Percentiles rank a stretch among this genome's conserved stretches.
These are phyloP conservation scores for Iphiclides podalirius DNA, from an alignment of 2,888 invertebrate species.

Conservation along the genomic window DNA sequence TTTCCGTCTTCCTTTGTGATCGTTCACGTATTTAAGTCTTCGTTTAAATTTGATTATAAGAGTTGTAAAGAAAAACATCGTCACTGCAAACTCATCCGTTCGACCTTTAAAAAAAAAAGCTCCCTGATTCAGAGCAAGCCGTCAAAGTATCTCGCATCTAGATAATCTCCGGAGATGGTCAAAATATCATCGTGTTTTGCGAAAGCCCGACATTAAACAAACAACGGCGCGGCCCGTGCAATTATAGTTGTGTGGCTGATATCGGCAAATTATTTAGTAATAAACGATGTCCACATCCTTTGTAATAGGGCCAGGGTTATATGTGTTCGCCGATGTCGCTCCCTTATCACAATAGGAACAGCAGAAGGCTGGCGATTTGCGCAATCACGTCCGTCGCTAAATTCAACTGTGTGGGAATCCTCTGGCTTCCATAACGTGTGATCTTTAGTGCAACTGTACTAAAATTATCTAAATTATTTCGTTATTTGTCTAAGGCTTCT, in stretches of 20 bases:
- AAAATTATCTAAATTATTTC: neutral
- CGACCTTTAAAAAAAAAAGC: too few species aligned
- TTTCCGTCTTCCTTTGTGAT: too few species aligned
- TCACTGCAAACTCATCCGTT: too few species aligned
- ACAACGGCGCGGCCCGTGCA: constrained; percentile 3
- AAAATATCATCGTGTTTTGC: too few species aligned
- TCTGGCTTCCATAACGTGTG: constrained; percentile 19
- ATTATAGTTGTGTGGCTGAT: constrained; percentile 21
- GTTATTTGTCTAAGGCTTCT: too few species aligned
- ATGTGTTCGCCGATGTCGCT: constrained; percentile 45
- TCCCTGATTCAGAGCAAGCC: too few species aligned
- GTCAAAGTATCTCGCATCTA: too few species aligned
- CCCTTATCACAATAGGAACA: constrained; percentile 72
- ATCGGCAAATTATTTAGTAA: constrained; percentile 29
- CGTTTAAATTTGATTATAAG: too few species aligned
- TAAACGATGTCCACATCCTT: constrained; percentile 51
- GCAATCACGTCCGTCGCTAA: constrained; percentile 71
- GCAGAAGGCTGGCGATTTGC: constrained; percentile 75
- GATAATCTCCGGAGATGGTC: too few species aligned
- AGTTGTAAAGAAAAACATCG: too few species aligned
- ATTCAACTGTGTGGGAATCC: constrained; percentile 61
- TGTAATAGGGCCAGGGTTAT: constrained; percentile 75
- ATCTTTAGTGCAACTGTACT: neutral
- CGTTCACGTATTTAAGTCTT: too few species aligned
- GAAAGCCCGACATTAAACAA: too few species aligned